These are phyloP conservation scores for Cremastobaeus sp. DNA, from an alignment of 2,888 invertebrate genomes.

Conservation along the genomic window DNA sequence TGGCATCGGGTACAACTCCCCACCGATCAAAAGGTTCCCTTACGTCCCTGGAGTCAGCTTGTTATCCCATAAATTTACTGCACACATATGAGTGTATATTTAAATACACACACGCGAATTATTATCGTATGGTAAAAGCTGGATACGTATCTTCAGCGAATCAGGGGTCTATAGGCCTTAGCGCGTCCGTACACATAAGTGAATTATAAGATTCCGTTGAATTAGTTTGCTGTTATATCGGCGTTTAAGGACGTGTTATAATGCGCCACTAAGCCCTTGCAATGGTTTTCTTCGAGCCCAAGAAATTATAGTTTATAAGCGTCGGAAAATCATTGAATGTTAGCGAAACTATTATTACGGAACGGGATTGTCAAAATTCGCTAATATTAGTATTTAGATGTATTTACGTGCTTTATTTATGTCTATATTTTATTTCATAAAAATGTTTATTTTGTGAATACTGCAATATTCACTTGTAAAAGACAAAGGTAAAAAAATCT, in stretches of 20 bases:
- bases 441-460: too few species aligned
- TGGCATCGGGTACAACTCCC: conserved; percentile 56
- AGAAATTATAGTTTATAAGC: too few species aligned
- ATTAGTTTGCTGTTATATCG: conserved; percentile 58
- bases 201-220: conserved; percentile 55
- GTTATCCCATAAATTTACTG: conserved; percentile 75
- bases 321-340: too few species aligned
- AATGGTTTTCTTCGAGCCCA: too few species aligned
- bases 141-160: conserved; percentile 56
- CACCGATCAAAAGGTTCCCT: conserved; percentile 51
- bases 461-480: too few species aligned
- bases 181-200: conserved; percentile 56
- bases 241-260: conserved; percentile 47
- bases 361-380: too few species aligned
- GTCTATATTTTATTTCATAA: too few species aligned
- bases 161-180: conserved; percentile 49
- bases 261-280: too few species aligned
- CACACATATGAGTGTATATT: conserved; percentile 39
- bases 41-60: conserved; percentile 65
- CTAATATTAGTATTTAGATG: too few species aligned
- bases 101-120: conserved; percentile 35
- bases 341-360: too few species aligned
- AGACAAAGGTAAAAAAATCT: too few species aligned
- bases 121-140: conserved; percentile 39
- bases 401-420: too few species aligned